These are phyloP conservation scores for Cotesia glomerata DNA, from an alignment of 1,140 invertebrate genomes.

Conservation along the genomic window DNA sequence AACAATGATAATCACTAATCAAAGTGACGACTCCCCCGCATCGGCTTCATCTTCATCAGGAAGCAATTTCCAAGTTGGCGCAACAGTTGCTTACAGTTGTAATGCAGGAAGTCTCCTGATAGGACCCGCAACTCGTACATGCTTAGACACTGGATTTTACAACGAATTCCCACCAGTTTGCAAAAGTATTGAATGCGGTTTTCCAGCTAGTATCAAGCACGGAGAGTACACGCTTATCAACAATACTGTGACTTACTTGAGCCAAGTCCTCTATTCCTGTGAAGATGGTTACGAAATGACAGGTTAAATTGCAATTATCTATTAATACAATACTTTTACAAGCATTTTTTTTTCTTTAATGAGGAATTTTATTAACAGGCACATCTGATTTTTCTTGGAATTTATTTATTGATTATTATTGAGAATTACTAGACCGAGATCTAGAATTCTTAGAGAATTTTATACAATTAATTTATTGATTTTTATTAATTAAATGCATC, in stretches of 20 bases:
- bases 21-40: not conserved
- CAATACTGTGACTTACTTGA: conserved; percentile 82
- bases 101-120: conserved; percentile 86
- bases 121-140: conserved; percentile 82
- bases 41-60: conserved; percentile 44
- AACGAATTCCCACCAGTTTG: conserved; percentile 93
- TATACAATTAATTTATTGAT: too few relatives aligned
- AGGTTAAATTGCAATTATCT: conserved; percentile 49
- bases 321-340: not conserved
- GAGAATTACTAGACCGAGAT: too few relatives aligned
- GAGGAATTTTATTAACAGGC: too few relatives aligned
- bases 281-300: conserved; percentile 85
- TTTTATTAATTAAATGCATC: too few relatives aligned
- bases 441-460: too few relatives aligned
- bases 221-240: conserved; percentile 84
- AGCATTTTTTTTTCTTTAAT: too few relatives aligned
- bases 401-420: not conserved
- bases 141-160: conserved; percentile 90
- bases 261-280: conserved; percentile 84
- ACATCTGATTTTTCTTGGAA: too few relatives aligned
- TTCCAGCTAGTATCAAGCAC: conserved; percentile 83
- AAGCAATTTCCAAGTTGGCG: conserved; percentile 80
- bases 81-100: conserved; percentile 86
- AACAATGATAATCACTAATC: conserved; percentile 72
- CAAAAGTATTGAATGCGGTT: conserved; percentile 89